A percentile compares a stretch with the other conserved stretches of the same genome.
phyloP scores from a whole-genome alignment of 2,797 vertebrate genomes.

The Australoheros facetus region DNA sequence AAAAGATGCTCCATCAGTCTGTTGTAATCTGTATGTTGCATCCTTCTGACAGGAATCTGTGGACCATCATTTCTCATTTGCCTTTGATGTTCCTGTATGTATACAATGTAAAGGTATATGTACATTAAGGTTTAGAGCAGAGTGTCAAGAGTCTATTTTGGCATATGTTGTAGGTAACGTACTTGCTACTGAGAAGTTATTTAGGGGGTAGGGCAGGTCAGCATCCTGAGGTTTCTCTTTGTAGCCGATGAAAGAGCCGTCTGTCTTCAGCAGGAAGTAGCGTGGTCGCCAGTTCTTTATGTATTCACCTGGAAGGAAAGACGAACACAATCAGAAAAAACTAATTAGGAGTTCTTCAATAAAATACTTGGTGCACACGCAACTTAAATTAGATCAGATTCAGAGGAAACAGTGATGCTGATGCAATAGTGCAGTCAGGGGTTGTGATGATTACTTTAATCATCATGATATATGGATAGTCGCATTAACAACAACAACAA shows the following conservation, averaged over 20 bases:
- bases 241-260: slow-evolving; percentile 98
- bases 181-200: slow-evolving; percentile 99
- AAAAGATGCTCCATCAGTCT: not conserved
- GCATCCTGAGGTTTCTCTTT: slow-evolving; percentile 99
- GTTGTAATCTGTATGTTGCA: not conserved
- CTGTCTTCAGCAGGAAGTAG: slow-evolving; percentile 97
- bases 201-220: slow-evolving; percentile 96
- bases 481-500: slow-evolving; percentile 32
- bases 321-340: slow-evolving; percentile 14
- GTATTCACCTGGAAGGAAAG: slow-evolving; percentile 88
- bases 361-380: not conserved
- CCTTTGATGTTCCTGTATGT: not conserved
- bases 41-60: not conserved
- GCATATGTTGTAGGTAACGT: slow-evolving; percentile 63
- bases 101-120: not conserved
- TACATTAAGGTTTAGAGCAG: not conserved
- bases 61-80: not conserved
- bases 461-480: slow-evolving; percentile 23
- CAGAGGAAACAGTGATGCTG: slow-evolving; percentile 3
- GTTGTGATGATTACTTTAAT: slow-evolving; percentile 23
- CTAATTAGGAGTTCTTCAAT: not conserved
- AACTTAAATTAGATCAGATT: slow-evolving; percentile 1
- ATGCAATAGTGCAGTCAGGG: not conserved
- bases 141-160: not conserved
- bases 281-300: slow-evolving; percentile 99